Base-by-base conservation (phyloP, 2,113 vertebrate genomes). In the Nothoprocta pentlandii region DNA sequence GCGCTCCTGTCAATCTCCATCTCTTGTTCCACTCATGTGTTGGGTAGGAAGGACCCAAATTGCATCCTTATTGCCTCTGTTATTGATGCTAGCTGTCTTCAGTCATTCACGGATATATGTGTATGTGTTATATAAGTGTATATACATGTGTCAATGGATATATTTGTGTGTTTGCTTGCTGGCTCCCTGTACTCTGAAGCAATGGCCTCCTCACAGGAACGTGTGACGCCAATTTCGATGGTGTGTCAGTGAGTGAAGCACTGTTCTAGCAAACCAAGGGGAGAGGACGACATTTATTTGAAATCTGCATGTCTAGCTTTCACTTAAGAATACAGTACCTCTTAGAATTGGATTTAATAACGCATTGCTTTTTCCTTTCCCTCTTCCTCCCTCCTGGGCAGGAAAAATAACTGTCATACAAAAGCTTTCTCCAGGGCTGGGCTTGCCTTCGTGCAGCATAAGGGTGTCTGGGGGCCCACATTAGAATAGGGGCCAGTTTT, bases 101-200 rank as follows among this genome's bases (percentile, higher is more conserved):
- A 94, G 94, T 95, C 94, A 14, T 92, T 92, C 88, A 54, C 97
- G 93, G 94, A 90, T 94, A 94, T 54, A 34, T 81, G n/a, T 96
- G 92, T 97, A 39, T 44, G 80, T 98, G 96, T 96, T 92, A 76
- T 97, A 80, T 98, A 12, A 97, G 94, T 97, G 97, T 96, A 79
- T 98, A 92, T 97, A 93, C 97, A 97, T 98, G 98, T 98, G 97
- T 98, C 97, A 26, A 90, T 93, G 96, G 95, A 95, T 97, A 83
- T 97, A 94, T 96, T 88, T 98, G 95, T 98, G 92, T 97, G 94
- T 98, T 97, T 98, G 97, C 97, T 96, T 97, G 97, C 97, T 98
- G 97, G 80, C 97, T 98, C 96, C 97, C 96, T 98, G 82, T 97
- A 90, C 97, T 96, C 96, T 97, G 98, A 98, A 98, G 97, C 97